A percentile compares a stretch with the other conserved stretches of the same genome.
phyloP scores from a whole-genome alignment of 2,113 vertebrate species.

The Archilochus colubris region DNA sequence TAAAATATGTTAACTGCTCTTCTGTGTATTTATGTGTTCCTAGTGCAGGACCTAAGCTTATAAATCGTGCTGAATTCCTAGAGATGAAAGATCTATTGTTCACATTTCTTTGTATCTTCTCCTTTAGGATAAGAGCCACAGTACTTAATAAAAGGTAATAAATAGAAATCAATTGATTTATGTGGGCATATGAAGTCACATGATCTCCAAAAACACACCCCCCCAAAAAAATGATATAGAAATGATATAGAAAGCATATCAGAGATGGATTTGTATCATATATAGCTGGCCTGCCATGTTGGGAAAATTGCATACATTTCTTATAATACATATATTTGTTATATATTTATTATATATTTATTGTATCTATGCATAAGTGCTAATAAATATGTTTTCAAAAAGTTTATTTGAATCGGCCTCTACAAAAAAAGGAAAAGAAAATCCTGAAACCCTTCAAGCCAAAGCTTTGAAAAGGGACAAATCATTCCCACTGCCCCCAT shows the following conservation, averaged over 20 bases:
- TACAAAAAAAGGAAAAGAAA: not conserved
- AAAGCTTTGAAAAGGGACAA: conserved; percentile 27
- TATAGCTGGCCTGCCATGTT: not conserved
- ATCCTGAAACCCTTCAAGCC: not conserved
- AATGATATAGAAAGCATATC: not conserved
- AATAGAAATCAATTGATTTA: not conserved
- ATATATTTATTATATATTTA: too few species aligned
- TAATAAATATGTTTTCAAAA: not conserved
- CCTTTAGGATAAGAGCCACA: not conserved
- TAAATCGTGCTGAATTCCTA: not conserved
- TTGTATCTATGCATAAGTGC: not conserved
- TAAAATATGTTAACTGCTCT: not conserved
- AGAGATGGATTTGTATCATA: not conserved
- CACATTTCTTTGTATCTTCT: not conserved
- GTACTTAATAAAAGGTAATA: not conserved
- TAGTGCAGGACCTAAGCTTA: not conserved
- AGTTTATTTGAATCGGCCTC: not conserved
- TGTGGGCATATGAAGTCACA: not conserved
- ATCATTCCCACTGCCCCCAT: not conserved
- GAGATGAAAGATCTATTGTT: not conserved
- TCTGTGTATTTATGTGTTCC: not conserved
- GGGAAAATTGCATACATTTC: not conserved
- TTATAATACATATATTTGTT: too few species aligned
- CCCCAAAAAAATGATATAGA: not conserved
- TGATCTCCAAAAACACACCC: not conserved